Conservation (phyloP, 2,113 vertebrate species). For the Hassar affinis region DNA sequence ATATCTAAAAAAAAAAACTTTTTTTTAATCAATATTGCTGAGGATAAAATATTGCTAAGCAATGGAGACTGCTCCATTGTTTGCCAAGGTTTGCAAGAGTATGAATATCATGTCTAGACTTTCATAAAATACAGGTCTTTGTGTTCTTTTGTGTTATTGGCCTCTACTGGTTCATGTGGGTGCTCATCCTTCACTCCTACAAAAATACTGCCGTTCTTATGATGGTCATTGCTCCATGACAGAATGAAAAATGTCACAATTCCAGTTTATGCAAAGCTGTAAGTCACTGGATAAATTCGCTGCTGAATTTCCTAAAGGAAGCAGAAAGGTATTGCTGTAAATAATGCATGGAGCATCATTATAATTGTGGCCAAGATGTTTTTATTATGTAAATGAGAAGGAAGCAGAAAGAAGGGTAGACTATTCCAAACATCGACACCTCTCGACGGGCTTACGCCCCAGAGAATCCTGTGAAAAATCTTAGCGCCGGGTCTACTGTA, state of each 20-base stretch:
- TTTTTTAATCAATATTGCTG: not conserved
- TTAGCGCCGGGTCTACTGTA: not conserved
- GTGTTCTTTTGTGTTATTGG: not conserved
- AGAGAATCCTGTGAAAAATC: not conserved
- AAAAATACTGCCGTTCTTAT: not conserved
- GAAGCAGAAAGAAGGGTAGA: not conserved
- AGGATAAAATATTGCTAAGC: not conserved
- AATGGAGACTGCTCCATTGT: not conserved
- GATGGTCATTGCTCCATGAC: not conserved
- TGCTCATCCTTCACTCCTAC: not conserved
- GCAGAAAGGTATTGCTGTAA: not conserved
- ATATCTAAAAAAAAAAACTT: not conserved
- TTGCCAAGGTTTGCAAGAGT: not conserved
- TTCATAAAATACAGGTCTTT: not conserved
- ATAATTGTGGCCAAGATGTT: not conserved
- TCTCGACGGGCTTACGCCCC: not conserved
- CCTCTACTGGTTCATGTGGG: not conserved
- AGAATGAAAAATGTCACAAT: not conserved
- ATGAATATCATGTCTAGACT: not conserved
- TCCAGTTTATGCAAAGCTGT: not conserved
- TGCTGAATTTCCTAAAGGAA: not conserved
- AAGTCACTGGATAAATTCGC: not conserved
- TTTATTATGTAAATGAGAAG: not conserved
- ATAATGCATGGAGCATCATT: not conserved
- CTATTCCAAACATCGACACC: not conserved